Conservation (phyloP, 2,888 invertebrate genomes). For the Melinaea menophilus region DNA sequence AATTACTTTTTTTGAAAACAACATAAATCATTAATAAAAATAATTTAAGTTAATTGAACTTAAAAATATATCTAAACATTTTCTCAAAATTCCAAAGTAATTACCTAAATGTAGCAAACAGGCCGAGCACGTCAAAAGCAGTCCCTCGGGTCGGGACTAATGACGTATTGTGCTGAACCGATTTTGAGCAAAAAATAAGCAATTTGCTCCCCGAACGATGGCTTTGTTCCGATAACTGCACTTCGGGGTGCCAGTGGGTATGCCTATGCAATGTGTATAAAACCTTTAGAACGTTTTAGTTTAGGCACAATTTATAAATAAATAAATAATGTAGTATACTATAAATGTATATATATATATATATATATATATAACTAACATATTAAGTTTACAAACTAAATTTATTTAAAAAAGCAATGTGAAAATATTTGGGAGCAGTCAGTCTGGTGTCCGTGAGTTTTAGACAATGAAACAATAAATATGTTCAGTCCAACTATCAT, state of each 20-base stretch:
- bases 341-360: no score
- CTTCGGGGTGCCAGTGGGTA: slow-evolving; percentile 3
- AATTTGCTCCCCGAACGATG: slow-evolving; percentile 42
- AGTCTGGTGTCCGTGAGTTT: slow-evolving; percentile 18
- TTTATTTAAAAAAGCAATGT: not conserved
- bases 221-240: slow-evolving; percentile 42
- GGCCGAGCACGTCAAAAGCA: slow-evolving; percentile 6
- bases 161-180: slow-evolving; percentile 33
- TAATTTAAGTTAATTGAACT: no score
- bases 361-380: no score
- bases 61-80: no score
- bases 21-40: no score
- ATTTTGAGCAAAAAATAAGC: slow-evolving; percentile 52
- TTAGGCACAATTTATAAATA: slow-evolving; percentile 5
- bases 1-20: no score
- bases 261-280: not conserved
- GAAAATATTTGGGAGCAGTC: slow-evolving; percentile 9
- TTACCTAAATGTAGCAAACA: slow-evolving; percentile 4
- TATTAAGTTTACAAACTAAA: not conserved
- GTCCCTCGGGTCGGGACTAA: slow-evolving; percentile 28
- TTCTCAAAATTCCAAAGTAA: slow-evolving; percentile 3
- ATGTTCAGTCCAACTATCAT: slow-evolving; percentile 29
- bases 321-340: not conserved
- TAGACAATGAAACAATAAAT: slow-evolving; percentile 33
- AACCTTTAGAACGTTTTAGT: slow-evolving; percentile 11